Percentiles rank a stretch among this genome's conserved stretches.
Evolutionary conservation across 37 sponge, comb jelly and placozoan species (phyloP).

Genomic region (Oscarella lobularis): DNA sequence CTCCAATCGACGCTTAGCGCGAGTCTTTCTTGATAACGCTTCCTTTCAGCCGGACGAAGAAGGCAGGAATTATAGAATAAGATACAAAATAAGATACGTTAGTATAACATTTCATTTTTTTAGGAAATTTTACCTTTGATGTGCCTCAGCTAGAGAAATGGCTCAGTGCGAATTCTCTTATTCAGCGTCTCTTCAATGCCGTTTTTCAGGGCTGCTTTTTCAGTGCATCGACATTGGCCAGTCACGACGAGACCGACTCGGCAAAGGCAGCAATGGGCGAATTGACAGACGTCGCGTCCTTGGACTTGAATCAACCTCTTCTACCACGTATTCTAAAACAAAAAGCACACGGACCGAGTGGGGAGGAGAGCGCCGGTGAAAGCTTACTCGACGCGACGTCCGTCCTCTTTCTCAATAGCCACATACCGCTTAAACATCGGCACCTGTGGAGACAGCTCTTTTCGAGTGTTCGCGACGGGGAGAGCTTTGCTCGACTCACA

Average conservation of each 20-base stretch:
- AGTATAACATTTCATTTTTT: no score
- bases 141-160: background rate
- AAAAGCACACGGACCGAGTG: background rate
- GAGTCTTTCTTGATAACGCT: background rate
- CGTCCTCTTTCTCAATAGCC: background rate
- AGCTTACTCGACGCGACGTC: constrained; percentile 4
- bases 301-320: background rate
- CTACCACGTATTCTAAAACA: background rate
- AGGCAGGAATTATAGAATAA: no score
- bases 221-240: background rate
- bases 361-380: background rate
- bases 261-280: background rate
- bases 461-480: constrained; percentile 62
- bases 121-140: no score
- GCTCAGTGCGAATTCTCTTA: background rate
- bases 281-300: background rate
- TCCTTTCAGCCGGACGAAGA: background rate
- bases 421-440: constrained; percentile 22
- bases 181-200: background rate
- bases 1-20: background rate
- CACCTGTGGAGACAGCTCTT: constrained; percentile 63
- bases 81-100: no score
- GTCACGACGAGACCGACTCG: background rate
- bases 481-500: constrained; percentile 74
- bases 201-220: constrained; percentile 2